These are phyloP conservation scores for Caracal caracal DNA, from an alignment of 2,113 vertebrate genomes.

Conservation along the genomic window DNA sequence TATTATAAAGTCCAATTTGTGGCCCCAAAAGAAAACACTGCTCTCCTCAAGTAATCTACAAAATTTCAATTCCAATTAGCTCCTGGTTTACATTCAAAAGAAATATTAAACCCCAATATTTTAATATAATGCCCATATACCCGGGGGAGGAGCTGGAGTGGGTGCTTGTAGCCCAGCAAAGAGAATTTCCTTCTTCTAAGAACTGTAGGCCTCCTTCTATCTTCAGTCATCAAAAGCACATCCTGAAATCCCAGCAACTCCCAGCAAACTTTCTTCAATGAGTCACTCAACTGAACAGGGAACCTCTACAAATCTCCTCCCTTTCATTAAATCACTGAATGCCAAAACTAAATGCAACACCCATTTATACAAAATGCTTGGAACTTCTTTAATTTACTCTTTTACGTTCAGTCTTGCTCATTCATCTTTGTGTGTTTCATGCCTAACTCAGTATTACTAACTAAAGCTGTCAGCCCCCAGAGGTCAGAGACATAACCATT, in stretches of 20 bases:
- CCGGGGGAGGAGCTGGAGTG: too few relatives aligned
- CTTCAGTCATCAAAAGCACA: neutral
- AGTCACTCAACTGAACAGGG: neutral
- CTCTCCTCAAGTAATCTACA: neutral
- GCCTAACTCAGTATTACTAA: neutral
- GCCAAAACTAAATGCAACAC: neutral
- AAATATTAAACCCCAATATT: neutral
- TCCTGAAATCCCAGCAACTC: neutral
- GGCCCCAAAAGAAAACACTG: neutral
- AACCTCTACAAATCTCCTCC: neutral
- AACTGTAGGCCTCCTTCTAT: neutral
- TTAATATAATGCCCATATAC: neutral
- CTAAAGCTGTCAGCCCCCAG: neutral
- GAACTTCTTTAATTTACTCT: neutral
- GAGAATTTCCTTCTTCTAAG: neutral
- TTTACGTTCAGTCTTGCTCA: neutral
- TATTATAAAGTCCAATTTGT: neutral
- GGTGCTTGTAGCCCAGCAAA: neutral
- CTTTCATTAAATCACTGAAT: neutral
- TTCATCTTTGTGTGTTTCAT: neutral
- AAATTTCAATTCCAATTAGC: constrained; percentile 7
- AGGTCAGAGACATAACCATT: neutral
- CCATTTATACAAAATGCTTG: neutral
- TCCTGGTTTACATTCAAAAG: neutral
- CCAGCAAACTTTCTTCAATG: neutral